Evolutionary conservation across 2,797 vertebrate genomes (phyloP), one percentile per base, ranked within the genome.

Genomic region (Sebastes oblongus): DNA sequence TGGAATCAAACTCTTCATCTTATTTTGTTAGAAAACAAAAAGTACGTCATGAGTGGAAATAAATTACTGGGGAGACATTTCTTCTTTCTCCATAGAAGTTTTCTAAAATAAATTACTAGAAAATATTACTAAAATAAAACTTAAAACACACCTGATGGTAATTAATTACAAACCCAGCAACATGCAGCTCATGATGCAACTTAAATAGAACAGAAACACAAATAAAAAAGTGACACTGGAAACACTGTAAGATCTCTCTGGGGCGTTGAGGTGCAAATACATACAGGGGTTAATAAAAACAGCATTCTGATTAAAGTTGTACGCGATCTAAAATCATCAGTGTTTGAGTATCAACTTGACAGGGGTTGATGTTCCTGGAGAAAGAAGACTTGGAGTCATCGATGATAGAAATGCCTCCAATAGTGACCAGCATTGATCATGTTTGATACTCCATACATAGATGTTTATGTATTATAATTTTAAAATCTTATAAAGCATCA

Each of bases 91-190:
- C 24, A 50, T 6, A 55, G 13, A 68, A 18, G n/a, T 55, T 62
- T 68, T 80, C 55, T 89, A 87, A 74, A 92, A 92, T 94, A 94
- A 93, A 87, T 93, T 86, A 93, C 88, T 86, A 87, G 1, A 52
- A 86, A 88, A 84, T 75, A 66, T 66, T n/a, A 56, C 9, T 64
- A 8, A 20, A 25, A 80, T 59, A 46, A 62, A 80, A 36, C 68
- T 74, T 27, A 34, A 75, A 81, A 78, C 78, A 76, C 70, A 24
- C 6, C 10, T 34, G 42, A 65, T 78, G 66, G 82, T 75, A 55
- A 70, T 58, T 14, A 25, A 81, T 50, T 8, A 86, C 62, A 77
- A 74, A 55, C 9, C 4, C 69, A 39, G 52, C 72, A 58, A 71
- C 65, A 24, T 14, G 13, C 58, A 66, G 64, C 30, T 69, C 27